These are phyloP conservation scores for Stegodyphus mimosarum DNA, from an alignment of 1,140 invertebrate genomes.

Conservation along the genomic window DNA sequence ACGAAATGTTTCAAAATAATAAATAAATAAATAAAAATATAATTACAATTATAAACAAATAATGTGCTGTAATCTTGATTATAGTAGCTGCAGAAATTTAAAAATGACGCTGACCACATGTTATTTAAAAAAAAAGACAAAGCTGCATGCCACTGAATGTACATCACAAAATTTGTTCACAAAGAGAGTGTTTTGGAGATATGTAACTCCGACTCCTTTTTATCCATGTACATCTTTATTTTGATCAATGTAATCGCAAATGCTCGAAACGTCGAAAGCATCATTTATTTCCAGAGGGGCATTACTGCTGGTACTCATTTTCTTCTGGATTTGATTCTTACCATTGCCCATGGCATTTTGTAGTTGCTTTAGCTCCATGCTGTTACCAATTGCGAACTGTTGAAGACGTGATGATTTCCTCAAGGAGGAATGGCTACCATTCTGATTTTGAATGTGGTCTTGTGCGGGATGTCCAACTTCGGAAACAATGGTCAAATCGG, in stretches of 20 bases:
- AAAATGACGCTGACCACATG: neutral
- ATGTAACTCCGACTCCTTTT: too few species aligned
- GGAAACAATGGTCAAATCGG: constrained; percentile 44
- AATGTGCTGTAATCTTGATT: neutral
- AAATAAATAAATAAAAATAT: neutral
- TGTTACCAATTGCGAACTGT: neutral
- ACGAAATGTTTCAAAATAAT: neutral
- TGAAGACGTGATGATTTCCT: neutral
- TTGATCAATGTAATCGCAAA: constrained; percentile 46
- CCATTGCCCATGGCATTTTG: too few species aligned
- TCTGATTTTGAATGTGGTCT: neutral
- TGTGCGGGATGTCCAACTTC: constrained; percentile 15
- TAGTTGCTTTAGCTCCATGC: neutral
- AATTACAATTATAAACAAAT: neutral
- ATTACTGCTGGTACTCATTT: constrained; percentile 31
- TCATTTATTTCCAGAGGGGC: constrained; percentile 8
- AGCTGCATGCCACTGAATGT: neutral
- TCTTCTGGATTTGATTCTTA: constrained; percentile 6
- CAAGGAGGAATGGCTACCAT: neutral
- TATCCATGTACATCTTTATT: constrained; percentile 5
- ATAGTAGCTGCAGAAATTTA: neutral
- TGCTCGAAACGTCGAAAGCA: constrained; percentile 28
- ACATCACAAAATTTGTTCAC: neutral
- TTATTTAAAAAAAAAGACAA: neutral
- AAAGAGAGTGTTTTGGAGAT: neutral